Conservation (phyloP, 2,113 vertebrate species). For the Cepphus grylle region DNA sequence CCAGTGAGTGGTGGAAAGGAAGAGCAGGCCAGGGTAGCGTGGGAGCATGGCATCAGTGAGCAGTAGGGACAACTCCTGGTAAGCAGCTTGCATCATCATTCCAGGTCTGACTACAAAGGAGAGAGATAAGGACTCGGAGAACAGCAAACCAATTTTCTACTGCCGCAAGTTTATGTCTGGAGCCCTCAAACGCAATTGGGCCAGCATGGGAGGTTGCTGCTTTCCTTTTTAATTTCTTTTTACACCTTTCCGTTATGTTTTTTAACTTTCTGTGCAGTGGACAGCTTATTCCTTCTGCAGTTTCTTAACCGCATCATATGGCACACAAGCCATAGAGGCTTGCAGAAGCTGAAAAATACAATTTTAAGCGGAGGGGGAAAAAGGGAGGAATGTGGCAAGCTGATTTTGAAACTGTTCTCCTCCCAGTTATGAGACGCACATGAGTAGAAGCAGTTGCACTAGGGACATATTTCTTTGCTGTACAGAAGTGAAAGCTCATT, state of each 20-base stretch:
- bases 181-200: slow-evolving; percentile 58
- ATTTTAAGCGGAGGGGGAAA: neutral
- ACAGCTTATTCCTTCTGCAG: slow-evolving; percentile 74
- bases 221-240: slow-evolving; percentile 76
- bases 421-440: slow-evolving; percentile 69
- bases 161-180: slow-evolving; percentile 69
- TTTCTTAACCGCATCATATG: slow-evolving; percentile 45
- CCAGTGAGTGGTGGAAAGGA: slow-evolving; percentile 83
- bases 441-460: slow-evolving; percentile 77
- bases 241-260: slow-evolving; percentile 65
- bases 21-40: slow-evolving; percentile 86
- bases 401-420: slow-evolving; percentile 54
- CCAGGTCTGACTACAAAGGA: slow-evolving; percentile 38
- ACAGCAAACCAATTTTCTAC: slow-evolving; percentile 56
- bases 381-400: neutral
- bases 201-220: slow-evolving; percentile 78
- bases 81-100: slow-evolving; percentile 32
- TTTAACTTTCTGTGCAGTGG: slow-evolving; percentile 72
- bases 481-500: slow-evolving; percentile 73
- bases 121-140: slow-evolving; percentile 57
- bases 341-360: slow-evolving; percentile 62
- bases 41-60: slow-evolving; percentile 91
- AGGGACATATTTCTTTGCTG: slow-evolving; percentile 72
- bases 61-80: slow-evolving; percentile 75
- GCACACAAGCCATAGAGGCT: slow-evolving; percentile 36